Percentiles rank a stretch among this genome's conserved stretches.
phyloP scores from a whole-genome alignment of 2,888 invertebrate genomes.

The Cartodere bifasciata region DNA sequence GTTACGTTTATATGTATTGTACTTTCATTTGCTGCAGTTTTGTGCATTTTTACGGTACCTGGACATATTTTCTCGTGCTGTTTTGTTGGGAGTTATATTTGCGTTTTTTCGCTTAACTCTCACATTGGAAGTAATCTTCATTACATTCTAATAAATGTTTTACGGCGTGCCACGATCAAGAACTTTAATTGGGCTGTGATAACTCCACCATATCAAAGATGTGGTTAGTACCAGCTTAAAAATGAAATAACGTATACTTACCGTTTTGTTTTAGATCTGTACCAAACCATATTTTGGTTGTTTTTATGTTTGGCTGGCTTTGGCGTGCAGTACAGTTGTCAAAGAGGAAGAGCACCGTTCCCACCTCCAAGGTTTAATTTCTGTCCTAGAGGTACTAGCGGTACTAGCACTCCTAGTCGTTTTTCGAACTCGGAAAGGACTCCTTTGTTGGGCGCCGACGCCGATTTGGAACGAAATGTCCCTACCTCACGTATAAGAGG shows the following conservation, averaged over 20 bases:
- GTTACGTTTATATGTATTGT: slow-evolving; percentile 37
- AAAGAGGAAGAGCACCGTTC: slow-evolving; percentile 47
- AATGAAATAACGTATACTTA: background rate
- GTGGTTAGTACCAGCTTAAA: slow-evolving; percentile 36
- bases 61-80: slow-evolving; percentile 51
- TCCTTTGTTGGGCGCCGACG: too few relatives aligned
- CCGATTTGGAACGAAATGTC: too few relatives aligned
- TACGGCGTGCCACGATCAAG: slow-evolving; percentile 47
- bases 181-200: slow-evolving; percentile 46
- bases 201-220: slow-evolving; percentile 45
- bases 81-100: slow-evolving; percentile 50
- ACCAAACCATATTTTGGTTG: slow-evolving; percentile 43
- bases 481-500: too few relatives aligned
- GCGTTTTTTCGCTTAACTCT: slow-evolving; percentile 50
- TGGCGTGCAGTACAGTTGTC: slow-evolving; percentile 42
- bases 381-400: too few relatives aligned
- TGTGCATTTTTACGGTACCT: slow-evolving; percentile 38
- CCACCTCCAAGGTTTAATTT: slow-evolving; percentile 38
- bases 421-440: too few relatives aligned
- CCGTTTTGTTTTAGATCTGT: slow-evolving; percentile 41
- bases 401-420: too few relatives aligned
- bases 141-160: slow-evolving; percentile 52
- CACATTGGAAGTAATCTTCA: slow-evolving; percentile 52
- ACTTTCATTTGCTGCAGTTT: slow-evolving; percentile 14
- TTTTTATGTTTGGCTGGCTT: slow-evolving; percentile 41